Evolutionary conservation across 2,888 invertebrate species (phyloP).

Genomic region (Chouioia cunea): DNA sequence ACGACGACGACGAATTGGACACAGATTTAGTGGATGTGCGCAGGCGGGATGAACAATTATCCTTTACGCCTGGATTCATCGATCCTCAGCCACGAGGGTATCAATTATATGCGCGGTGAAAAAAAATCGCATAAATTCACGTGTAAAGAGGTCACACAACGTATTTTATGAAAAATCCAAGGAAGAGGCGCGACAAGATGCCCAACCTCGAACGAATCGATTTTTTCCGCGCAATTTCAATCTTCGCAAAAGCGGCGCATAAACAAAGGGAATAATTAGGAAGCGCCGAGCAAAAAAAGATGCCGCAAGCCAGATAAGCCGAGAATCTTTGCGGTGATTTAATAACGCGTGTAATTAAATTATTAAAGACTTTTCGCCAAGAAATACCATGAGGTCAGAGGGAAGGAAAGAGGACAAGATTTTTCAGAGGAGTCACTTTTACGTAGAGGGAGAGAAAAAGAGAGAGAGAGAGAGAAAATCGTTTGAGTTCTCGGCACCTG

Average conservation of each 20-base stretch:
- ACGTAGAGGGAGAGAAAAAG: neutral
- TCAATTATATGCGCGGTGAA: neutral
- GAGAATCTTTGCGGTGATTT: constrained; percentile 26
- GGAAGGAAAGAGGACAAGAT: neutral
- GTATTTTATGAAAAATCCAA: too few species aligned
- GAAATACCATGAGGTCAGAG: neutral
- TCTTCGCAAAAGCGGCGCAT: neutral
- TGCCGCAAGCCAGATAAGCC: constrained; percentile 4
- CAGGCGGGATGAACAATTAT: too few species aligned
- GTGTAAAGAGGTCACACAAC: neutral
- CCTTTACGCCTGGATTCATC: too few species aligned
- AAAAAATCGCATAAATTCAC: neutral
- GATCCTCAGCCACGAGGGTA: too few species aligned
- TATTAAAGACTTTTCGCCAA: constrained; percentile 41
- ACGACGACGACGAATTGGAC: too few species aligned
- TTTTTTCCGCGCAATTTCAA: constrained; percentile 49
- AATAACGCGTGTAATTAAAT: constrained; percentile 47
- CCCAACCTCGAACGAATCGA: constrained; percentile 39
- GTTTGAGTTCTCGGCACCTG: constrained; percentile 42
- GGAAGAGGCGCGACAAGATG: too few species aligned
- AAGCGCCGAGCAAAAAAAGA: constrained; percentile 42
- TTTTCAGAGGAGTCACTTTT: constrained; percentile 14
- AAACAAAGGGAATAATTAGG: constrained; percentile 44
- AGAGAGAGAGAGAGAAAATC: constrained; percentile 27
- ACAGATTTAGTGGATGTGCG: too few species aligned